phyloP scores from a whole-genome alignment of 2,113 vertebrate species.

The Atlantisia rogersi region DNA sequence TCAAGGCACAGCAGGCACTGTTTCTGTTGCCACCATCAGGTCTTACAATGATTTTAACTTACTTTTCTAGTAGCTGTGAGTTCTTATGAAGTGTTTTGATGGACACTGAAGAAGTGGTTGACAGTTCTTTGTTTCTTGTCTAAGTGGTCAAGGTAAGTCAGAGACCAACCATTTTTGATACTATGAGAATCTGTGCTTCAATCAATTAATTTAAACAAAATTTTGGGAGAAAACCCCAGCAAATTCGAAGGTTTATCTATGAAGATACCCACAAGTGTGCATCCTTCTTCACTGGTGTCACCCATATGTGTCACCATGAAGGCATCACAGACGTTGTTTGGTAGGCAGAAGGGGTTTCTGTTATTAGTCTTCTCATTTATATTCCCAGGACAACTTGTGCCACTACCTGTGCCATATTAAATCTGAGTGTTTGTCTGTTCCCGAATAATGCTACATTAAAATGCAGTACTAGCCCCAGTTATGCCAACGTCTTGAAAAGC shows the following conservation, averaged over 20 bases:
- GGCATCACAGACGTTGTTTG: neutral
- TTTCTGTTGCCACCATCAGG: neutral
- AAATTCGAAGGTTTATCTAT: neutral
- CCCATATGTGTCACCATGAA: neutral
- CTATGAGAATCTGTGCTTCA: neutral
- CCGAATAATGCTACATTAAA: neutral
- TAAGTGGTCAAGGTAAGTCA: neutral
- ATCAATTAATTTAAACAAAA: neutral
- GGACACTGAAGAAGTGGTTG: neutral
- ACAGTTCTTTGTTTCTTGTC: neutral
- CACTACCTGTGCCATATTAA: neutral
- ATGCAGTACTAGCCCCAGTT: neutral
- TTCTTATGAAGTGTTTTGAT: neutral
- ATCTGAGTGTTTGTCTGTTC: neutral
- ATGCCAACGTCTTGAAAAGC: neutral
- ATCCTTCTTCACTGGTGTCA: neutral
- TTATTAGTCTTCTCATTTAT: neutral
- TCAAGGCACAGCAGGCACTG: neutral
- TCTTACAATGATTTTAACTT: neutral
- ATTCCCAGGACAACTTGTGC: neutral
- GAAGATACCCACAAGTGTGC: neutral
- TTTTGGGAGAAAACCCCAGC: neutral
- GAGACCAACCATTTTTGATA: neutral
- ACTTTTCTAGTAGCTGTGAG: neutral
- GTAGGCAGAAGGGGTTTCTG: neutral